phyloP scores from a whole-genome alignment of 1,140 invertebrate genomes.

The Periplaneta americana region DNA sequence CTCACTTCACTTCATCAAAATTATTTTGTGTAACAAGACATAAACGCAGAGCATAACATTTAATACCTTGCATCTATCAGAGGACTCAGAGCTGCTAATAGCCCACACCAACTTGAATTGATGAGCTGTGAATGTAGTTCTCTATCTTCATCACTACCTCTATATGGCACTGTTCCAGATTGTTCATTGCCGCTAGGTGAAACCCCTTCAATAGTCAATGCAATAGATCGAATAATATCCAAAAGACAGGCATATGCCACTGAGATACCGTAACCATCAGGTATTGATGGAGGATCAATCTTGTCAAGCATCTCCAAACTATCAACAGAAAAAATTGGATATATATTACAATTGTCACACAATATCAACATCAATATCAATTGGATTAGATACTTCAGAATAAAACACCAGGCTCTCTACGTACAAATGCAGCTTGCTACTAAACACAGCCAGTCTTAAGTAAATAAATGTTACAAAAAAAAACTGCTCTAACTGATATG shows the following conservation, averaged over 20 bases:
- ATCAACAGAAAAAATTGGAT: conserved; percentile 33
- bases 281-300: conserved; percentile 84
- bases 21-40: too few relatives aligned
- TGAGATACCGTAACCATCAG: conserved; percentile 93
- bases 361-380: too few relatives aligned
- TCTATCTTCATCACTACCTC: conserved; percentile 44
- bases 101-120: conserved; percentile 92
- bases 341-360: too few relatives aligned
- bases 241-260: conserved; percentile 88
- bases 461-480: too few relatives aligned
- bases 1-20: too few relatives aligned
- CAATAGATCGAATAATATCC: conserved; percentile 79
- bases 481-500: too few relatives aligned
- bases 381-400: too few relatives aligned
- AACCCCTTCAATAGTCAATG: conserved; percentile 56
- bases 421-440: too few relatives aligned
- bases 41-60: too few relatives aligned
- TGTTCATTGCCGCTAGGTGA: conserved; percentile 37
- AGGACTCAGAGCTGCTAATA: conserved; percentile 85
- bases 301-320: conserved; percentile 95
- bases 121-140: conserved; percentile 71
- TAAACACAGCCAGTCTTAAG: too few relatives aligned
- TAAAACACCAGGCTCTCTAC: too few relatives aligned
- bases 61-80: conserved; percentile 82
- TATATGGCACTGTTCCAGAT: conserved; percentile 31